These are phyloP conservation scores for Sceloporus tristichus DNA, from an alignment of 2,113 vertebrate species.

Conservation along the genomic window DNA sequence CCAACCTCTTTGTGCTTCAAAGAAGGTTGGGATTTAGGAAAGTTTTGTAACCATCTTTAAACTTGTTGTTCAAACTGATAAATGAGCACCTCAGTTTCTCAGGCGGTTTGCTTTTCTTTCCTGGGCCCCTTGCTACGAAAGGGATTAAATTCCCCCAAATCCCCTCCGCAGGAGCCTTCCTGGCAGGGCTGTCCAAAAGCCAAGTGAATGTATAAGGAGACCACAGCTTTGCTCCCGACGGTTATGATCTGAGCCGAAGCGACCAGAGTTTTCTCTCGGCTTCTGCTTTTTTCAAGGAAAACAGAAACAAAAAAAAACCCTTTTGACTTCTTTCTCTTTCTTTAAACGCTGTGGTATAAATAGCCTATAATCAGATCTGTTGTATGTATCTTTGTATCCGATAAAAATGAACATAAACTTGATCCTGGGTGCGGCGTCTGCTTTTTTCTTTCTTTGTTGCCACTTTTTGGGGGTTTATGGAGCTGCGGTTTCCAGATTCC, in stretches of 20 bases:
- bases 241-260: rapidly evolving
- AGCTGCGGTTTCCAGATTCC: neutral
- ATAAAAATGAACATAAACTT: constrained; percentile 28
- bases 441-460: neutral
- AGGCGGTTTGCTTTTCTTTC: neutral
- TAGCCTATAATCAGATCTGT: neutral
- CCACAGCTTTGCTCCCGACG: rapidly evolving
- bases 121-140: rapidly evolving
- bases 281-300: constrained; percentile 25
- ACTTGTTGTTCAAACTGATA: no score
- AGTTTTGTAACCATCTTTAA: neutral
- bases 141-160: neutral
- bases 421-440: neutral
- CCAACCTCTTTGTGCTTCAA: neutral
- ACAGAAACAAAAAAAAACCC: neutral
- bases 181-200: neutral
- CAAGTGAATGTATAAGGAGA: neutral
- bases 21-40: neutral
- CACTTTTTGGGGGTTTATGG: no score
- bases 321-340: neutral
- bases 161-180: no score
- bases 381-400: constrained; percentile 30
- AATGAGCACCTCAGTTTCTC: neutral
- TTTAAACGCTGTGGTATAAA: neutral
- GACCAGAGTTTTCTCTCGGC: neutral